These are phyloP conservation scores for Formica exsecta DNA, from an alignment of 1,140 invertebrate species.

Conservation along the genomic window DNA sequence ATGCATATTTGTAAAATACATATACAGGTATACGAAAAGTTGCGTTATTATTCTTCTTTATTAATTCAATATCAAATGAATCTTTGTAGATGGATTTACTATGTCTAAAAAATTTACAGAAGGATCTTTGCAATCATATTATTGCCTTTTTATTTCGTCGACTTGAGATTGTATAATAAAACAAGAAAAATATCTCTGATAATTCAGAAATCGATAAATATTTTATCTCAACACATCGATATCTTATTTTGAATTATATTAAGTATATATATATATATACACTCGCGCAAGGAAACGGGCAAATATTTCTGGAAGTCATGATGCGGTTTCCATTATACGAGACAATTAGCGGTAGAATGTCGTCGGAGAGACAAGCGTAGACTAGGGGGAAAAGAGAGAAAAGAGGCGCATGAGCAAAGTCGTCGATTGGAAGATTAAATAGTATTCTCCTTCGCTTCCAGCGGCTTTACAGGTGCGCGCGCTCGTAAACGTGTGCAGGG, in stretches of 20 bases:
- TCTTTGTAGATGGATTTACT: not conserved
- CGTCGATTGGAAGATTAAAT: constrained; percentile 60
- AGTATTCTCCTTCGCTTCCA: constrained; percentile 12
- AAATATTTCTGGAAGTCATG: constrained; percentile 9
- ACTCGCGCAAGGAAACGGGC: not conserved
- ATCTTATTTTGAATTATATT: not conserved
- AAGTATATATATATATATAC: too few species aligned
- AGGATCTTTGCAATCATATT: not conserved
- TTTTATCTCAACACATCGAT: not conserved
- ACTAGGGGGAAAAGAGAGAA: not conserved
- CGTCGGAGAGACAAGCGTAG: not conserved
- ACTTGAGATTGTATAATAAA: not conserved
- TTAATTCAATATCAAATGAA: not conserved
- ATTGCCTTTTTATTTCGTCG: not conserved
- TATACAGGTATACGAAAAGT: not conserved
- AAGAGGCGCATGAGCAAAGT: constrained; percentile 25
- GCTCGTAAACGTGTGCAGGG: constrained; percentile 16
- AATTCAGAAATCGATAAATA: constrained; percentile 1
- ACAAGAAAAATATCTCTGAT: not conserved
- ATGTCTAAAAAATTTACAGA: not conserved
- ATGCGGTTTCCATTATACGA: constrained; percentile 25
- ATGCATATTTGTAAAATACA: not conserved
- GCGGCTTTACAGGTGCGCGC: constrained; percentile 37
- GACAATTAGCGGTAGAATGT: constrained; percentile 41
- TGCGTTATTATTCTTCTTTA: not conserved